Percentiles rank a stretch among this genome's conserved stretches.
Evolutionary conservation across 2,113 vertebrate genomes (phyloP).

Genomic region (Origma solitaria): DNA sequence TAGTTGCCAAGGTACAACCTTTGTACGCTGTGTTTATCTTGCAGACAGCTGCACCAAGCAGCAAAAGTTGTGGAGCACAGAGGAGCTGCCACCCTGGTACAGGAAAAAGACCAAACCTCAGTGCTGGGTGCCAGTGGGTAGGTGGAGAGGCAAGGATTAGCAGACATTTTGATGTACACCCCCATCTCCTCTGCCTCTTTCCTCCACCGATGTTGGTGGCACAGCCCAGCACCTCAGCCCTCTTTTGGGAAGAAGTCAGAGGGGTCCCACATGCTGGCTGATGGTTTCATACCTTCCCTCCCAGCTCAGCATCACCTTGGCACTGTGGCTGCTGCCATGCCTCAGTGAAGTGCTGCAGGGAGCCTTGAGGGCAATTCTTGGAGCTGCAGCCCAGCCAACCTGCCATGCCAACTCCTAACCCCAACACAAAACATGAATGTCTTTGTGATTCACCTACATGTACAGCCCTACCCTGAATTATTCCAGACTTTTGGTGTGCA

Average conservation of each 20-base stretch:
- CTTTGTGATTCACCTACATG: not conserved
- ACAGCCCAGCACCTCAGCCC: not conserved
- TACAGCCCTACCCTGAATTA: not conserved
- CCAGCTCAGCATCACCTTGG: not conserved
- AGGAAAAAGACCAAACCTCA: not conserved
- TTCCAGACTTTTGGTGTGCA: not conserved
- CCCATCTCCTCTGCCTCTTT: not conserved
- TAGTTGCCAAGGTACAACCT: not conserved
- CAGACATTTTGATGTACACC: not conserved
- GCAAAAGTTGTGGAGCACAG: not conserved
- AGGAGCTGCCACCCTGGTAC: not conserved
- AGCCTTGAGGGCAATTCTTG: not conserved
- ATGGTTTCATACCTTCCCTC: not conserved
- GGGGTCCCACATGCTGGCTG: not conserved
- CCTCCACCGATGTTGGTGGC: not conserved
- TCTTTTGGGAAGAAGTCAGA: not conserved
- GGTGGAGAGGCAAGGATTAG: not conserved
- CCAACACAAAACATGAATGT: fast-evolving
- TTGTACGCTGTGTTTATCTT: fast-evolving
- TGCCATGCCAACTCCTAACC: not conserved
- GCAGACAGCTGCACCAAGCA: not conserved
- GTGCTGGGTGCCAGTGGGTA: not conserved
- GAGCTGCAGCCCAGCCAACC: not conserved
- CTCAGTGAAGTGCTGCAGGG: not conserved
- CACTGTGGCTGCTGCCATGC: fast-evolving